phyloP scores from a whole-genome alignment of 2,888 invertebrate species.

The Linyphia triangularis region DNA sequence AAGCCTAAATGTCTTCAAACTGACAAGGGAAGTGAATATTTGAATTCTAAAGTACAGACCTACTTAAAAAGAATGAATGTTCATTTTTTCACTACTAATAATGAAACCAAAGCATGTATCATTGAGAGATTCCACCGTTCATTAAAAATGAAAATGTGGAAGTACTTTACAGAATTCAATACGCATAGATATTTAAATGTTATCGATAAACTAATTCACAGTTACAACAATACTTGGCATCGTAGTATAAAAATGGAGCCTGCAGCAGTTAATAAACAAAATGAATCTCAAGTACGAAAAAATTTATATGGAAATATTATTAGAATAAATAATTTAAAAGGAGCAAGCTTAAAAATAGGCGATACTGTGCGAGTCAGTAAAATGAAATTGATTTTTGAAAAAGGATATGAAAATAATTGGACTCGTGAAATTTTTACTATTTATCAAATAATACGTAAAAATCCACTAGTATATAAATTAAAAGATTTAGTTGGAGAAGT shows the following conservation, averaged over 20 bases:
- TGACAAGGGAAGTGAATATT: conserved; percentile 77
- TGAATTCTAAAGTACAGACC: conserved; percentile 69
- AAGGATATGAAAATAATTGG: conserved; percentile 69
- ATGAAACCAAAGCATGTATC: conserved; percentile 78
- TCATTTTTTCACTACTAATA: conserved; percentile 77
- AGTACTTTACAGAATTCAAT: conserved; percentile 56
- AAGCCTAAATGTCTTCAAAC: conserved; percentile 75
- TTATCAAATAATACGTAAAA: not conserved
- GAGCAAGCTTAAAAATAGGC: conserved; percentile 12
- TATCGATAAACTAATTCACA: conserved; percentile 38
- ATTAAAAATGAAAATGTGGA: conserved; percentile 77
- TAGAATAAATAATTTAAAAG: not conserved
- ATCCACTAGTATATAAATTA: conserved; percentile 21
- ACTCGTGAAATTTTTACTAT: conserved; percentile 51
- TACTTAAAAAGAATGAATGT: conserved; percentile 74
- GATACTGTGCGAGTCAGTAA: conserved; percentile 66
- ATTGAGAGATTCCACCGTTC: conserved; percentile 78
- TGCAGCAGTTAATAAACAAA: conserved; percentile 15
- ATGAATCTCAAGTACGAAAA: conserved; percentile 15
- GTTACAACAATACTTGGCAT: conserved; percentile 63
- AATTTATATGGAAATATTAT: conserved; percentile 42
- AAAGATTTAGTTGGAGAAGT: conserved; percentile 35
- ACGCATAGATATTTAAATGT: conserved; percentile 52
- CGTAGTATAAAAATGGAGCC: conserved; percentile 46
- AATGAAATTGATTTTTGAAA: conserved; percentile 55